Percentiles rank a stretch among this genome's conserved stretches.
These are phyloP conservation scores for Speoplatyrhinus poulsoni DNA, from an alignment of 2,113 vertebrate species.

Conservation along the genomic window DNA sequence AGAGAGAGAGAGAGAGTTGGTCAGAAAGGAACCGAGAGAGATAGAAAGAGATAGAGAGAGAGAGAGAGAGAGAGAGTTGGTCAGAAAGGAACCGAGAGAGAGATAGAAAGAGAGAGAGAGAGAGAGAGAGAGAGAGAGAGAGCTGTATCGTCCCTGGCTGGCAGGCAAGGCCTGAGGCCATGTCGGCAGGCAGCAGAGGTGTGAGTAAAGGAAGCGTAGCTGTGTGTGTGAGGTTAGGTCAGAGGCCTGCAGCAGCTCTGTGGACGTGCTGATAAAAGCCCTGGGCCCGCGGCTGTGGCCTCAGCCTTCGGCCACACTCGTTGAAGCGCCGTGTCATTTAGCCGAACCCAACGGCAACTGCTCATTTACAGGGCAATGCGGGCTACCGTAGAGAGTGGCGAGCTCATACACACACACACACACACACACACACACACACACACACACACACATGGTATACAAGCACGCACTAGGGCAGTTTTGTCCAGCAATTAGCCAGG, in stretches of 20 bases:
- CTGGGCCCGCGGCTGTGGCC: conserved; percentile 74
- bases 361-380: conserved; percentile 79
- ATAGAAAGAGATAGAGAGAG: too few species aligned
- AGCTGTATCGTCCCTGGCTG: conserved; percentile 56
- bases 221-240: conserved; percentile 70
- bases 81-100: neutral
- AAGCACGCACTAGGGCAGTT: conserved; percentile 48
- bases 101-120: conserved; percentile 3
- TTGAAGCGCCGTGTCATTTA: conserved; percentile 78
- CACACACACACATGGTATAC: conserved; percentile 39
- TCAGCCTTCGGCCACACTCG: conserved; percentile 74
- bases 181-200: conserved; percentile 63
- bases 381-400: conserved; percentile 66
- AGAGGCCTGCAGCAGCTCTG: conserved; percentile 66
- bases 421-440: conserved; percentile 43
- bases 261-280: conserved; percentile 77
- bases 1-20: neutral
- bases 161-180: conserved; percentile 48
- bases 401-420: conserved; percentile 38
- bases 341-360: conserved; percentile 75
- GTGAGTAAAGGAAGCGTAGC: conserved; percentile 70
- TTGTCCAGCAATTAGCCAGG: conserved; percentile 64
- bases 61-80: neutral
- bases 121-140: conserved; percentile 11
- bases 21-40: neutral